Evolutionary conservation across 2,797 vertebrate species (phyloP).

Genomic region (Typhlichthys subterraneus): DNA sequence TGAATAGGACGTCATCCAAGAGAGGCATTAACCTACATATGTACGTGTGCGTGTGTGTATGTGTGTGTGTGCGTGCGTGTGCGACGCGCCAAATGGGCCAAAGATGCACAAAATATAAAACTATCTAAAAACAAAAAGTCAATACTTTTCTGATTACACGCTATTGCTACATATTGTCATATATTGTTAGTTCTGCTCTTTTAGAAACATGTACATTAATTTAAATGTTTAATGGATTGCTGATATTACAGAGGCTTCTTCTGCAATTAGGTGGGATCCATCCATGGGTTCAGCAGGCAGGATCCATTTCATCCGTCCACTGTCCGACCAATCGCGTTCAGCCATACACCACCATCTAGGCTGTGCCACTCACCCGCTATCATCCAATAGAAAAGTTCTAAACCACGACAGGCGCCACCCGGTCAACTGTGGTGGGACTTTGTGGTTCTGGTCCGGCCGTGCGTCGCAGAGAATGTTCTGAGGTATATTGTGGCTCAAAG

Average conservation of each 20-base stretch:
- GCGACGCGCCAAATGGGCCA: no score
- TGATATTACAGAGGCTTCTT: no score
- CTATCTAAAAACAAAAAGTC: no score
- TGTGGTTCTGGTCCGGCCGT: slow-evolving; percentile 66
- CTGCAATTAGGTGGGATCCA: no score
- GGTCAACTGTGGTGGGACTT: slow-evolving; percentile 50
- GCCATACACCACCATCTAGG: slow-evolving; percentile 17
- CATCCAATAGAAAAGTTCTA: slow-evolving; percentile 74
- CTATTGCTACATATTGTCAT: background rate
- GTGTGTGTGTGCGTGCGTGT: background rate
- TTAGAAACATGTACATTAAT: no score
- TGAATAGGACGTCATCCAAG: background rate
- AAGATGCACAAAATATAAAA: no score
- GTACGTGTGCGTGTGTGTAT: background rate
- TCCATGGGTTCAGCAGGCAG: no score
- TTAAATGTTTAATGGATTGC: no score
- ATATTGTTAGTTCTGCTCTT: no score
- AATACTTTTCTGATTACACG: no score
- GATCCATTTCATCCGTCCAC: slow-evolving; percentile 14
- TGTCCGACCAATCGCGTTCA: slow-evolving; percentile 52
- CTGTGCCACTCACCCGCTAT: slow-evolving; percentile 40
- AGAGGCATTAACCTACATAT: background rate
- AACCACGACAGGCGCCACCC: slow-evolving; percentile 51
- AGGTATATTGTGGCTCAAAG: slow-evolving; percentile 48
- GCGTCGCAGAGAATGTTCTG: slow-evolving; percentile 39